Base-by-base conservation (phyloP, 1,140 invertebrate species). In the Drosophila bipectinata region DNA sequence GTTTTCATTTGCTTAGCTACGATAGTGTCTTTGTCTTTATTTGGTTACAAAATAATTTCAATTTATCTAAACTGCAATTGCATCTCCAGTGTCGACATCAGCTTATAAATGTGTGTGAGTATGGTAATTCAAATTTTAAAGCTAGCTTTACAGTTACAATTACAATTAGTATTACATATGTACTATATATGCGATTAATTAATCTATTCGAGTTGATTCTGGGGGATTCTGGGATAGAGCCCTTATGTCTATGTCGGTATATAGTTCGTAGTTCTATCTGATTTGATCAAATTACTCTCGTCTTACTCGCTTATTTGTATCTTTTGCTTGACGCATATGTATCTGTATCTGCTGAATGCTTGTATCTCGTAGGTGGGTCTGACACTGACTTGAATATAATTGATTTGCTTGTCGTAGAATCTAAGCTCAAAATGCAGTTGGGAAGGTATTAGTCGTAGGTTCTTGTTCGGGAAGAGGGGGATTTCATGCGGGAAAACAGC, bases 11-110 rank as follows among this genome's bases (percentile, higher is more conserved):
- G 80, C 77, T 83, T 83, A 84, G 76, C 80, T 84, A 84, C 76
- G 51, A 74, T 79, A 52, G 56, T 37, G 34, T 37, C 10, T 37
- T 37, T 37, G 34, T 37, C 12, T 37, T 83, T 24, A 44, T 72
- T 72, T 61, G 72, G 56, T 87, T 85, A 85, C 62, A 69, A 76
- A 76, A 82, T 79, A 88, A 82, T 88, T 83, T 88, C 66, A 76
- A 88, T 87, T 88, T 88, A 87, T 83, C 83, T 87, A 88, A 87
- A 88, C 72, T 64, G 79, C 83, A 87, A 66, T 82, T 80, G 45
- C 49, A 39, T 52, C 52, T 60, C 32, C 55, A 47, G 47, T 61
- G 58, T n/a, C 39, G 56, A 32, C 37, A 12, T 77, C 28, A 12
- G 37, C 56, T 61, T 28, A 34, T 30, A 15, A 30, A 24, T 32